Evolutionary conservation across 1,140 invertebrate genomes (phyloP).

Genomic region (Apis laboriosa): DNA sequence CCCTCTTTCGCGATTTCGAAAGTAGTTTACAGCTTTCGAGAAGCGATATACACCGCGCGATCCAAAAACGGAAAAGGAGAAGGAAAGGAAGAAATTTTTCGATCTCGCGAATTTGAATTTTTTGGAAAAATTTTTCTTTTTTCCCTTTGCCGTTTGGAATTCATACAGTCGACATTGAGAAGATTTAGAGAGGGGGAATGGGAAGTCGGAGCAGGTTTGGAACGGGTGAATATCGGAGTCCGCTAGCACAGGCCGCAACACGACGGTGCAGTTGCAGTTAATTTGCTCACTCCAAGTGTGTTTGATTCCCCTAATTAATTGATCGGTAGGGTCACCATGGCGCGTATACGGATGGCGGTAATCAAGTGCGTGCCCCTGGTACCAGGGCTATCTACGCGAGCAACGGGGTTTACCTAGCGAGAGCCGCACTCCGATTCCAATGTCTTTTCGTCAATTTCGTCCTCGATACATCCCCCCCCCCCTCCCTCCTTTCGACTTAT

Average conservation of each 20-base stretch:
- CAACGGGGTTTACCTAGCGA: neutral
- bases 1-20: too few species aligned
- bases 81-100: too few species aligned
- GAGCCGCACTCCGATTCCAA: neutral
- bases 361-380: conserved; percentile 72
- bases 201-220: neutral
- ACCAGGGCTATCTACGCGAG: conserved; percentile 58
- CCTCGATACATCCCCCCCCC: neutral
- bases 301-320: conserved; percentile 82
- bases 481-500: too few species aligned
- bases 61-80: too few species aligned
- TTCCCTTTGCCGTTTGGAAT: too few species aligned
- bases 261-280: conserved; percentile 79
- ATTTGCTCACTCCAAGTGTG: conserved; percentile 81
- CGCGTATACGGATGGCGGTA: conserved; percentile 74
- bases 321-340: conserved; percentile 77
- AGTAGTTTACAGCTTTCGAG: too few species aligned
- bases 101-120: too few species aligned
- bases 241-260: conserved; percentile 76
- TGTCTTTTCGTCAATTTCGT: neutral
- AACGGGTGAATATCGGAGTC: conserved; percentile 52
- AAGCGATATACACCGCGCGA: too few species aligned
- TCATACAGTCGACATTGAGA: neutral
- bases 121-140: too few species aligned
- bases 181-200: neutral